These are phyloP conservation scores for Sebastes kiyomatsui DNA, from an alignment of 2,797 vertebrate species.

Conservation along the genomic window DNA sequence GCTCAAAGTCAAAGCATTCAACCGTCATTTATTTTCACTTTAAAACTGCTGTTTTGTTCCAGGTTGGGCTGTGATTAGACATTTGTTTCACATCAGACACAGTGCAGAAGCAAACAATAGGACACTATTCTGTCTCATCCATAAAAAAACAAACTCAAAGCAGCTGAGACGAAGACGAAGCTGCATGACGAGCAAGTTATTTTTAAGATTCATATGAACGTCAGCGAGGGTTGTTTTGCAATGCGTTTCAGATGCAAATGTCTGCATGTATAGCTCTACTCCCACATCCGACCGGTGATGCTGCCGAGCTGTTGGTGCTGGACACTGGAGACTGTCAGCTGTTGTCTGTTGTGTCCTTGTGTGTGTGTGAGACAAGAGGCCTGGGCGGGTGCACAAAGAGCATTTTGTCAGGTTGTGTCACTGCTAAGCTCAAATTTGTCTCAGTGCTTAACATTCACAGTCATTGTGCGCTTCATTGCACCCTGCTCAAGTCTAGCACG, in stretches of 20 bases:
- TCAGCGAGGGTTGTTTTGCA: not conserved
- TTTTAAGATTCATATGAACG: slow-evolving; percentile 31
- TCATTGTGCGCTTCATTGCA: slow-evolving; percentile 31
- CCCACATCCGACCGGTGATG: not conserved
- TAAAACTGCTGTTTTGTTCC: slow-evolving; percentile 1
- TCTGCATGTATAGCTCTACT: not conserved
- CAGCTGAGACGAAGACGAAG: slow-evolving; percentile 22
- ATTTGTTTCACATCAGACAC: slow-evolving; percentile 10
- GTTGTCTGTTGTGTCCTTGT: not conserved
- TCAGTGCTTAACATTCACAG: slow-evolving; percentile 33
- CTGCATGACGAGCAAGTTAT: slow-evolving; percentile 15
- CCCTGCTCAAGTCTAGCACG: slow-evolving; percentile 16
- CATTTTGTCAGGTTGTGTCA: slow-evolving; percentile 54
- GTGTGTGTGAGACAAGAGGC: not conserved
- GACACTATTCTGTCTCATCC: slow-evolving; percentile 31
- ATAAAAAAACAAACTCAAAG: slow-evolving; percentile 10
- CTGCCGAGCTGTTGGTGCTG: not conserved
- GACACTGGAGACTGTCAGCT: slow-evolving; percentile 18
- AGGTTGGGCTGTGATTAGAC: not conserved
- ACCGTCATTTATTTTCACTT: not conserved
- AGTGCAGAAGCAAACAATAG: slow-evolving; percentile 15
- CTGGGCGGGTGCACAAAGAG: slow-evolving; percentile 10
- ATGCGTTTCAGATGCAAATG: slow-evolving; percentile 7
- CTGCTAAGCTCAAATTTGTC: slow-evolving; percentile 34
- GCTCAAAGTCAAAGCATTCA: not conserved